phyloP scores from a whole-genome alignment of 2,888 invertebrate genomes.

The Pomacea canaliculata region DNA sequence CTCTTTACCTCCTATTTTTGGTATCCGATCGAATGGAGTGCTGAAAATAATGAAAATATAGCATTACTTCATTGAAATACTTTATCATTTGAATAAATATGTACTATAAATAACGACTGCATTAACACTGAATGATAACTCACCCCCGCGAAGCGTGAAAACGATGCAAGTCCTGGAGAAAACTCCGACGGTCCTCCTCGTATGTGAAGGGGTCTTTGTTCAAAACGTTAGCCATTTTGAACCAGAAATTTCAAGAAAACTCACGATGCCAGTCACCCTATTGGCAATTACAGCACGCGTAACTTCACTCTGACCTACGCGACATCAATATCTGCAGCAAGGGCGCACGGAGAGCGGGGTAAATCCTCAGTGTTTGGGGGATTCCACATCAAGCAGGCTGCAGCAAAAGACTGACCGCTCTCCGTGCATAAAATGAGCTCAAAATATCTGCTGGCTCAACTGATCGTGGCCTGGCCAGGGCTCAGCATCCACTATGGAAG shows the following conservation, averaged over 20 bases:
- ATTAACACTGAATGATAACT: constrained; percentile 68
- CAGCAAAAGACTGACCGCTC: constrained; percentile 29
- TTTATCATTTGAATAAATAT: constrained; percentile 1
- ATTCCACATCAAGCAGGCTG: constrained; percentile 34
- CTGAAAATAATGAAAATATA: constrained; percentile 70
- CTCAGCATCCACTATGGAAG: constrained; percentile 18
- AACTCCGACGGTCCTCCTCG: constrained; percentile 82
- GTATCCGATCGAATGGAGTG: constrained; percentile 79
- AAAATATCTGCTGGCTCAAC: constrained; percentile 23
- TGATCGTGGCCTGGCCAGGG: constrained; percentile 15
- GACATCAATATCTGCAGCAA: constrained; percentile 35
- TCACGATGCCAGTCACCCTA: constrained; percentile 17
- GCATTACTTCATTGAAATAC: constrained; percentile 10
- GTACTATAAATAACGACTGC: too few species aligned
- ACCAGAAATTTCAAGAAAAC: constrained; percentile 24
- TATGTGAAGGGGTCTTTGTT: constrained; percentile 82
- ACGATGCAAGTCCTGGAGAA: constrained; percentile 86
- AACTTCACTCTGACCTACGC: constrained; percentile 31
- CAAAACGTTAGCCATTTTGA: constrained; percentile 75
- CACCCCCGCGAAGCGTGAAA: constrained; percentile 88
- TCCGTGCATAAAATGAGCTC: constrained; percentile 30
- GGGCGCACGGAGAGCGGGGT: constrained; percentile 41
- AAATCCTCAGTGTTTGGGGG: constrained; percentile 46
- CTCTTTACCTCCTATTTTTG: constrained; percentile 88
- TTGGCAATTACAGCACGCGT: constrained; percentile 19